Evolutionary conservation across 2,888 invertebrate species (phyloP), one percentile per base, ranked within the genome.

Genomic region (Zonitis immaculata): DNA sequence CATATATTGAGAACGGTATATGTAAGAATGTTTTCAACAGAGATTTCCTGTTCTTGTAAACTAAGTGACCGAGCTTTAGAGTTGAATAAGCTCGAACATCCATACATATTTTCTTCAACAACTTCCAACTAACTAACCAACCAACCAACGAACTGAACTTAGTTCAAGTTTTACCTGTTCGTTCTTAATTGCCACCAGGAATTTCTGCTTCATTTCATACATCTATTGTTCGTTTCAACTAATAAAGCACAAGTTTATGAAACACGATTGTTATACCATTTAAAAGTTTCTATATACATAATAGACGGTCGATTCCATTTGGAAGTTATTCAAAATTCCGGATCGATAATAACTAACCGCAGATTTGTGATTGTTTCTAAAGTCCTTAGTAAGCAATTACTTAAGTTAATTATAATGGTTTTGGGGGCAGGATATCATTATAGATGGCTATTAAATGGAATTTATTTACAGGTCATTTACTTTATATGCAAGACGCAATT

Each of bases 381-480:
- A 54, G 46, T 48, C 52, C 56, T 56, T 52, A 28, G 42, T 55
- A 51, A 45, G 56, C 56, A 56, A 56, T 56, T 50, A 58, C 54
- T 54, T 58, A 53, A 28, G 48, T 32, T 56, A 56, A 54, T 56
- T 56, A 53, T 49, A 52, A 56, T 52, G 51, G 51, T 20, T 20
- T 28, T 8, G 39, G 30, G 43, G 30, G 43, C 42, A 39, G 49
- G 42, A 47, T 53, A 52, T 52, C 53, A 45, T 39, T 26, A 61
- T 58, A 53, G 54, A 59, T 57, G 46, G 49, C 49, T 53, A 51
- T 58, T 57, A 59, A 55, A 58, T 54, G 53, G 32, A 59, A 59
- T 58, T 59, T 54, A 49, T 58, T 62, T 54, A 57, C 62, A 61
- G 61, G 56, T 59, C 62, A 61, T 62, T 62, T 62, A 56, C 57